phyloP scores from a whole-genome alignment of 1,140 invertebrate species.

The Parasteatoda tepidariorum region DNA sequence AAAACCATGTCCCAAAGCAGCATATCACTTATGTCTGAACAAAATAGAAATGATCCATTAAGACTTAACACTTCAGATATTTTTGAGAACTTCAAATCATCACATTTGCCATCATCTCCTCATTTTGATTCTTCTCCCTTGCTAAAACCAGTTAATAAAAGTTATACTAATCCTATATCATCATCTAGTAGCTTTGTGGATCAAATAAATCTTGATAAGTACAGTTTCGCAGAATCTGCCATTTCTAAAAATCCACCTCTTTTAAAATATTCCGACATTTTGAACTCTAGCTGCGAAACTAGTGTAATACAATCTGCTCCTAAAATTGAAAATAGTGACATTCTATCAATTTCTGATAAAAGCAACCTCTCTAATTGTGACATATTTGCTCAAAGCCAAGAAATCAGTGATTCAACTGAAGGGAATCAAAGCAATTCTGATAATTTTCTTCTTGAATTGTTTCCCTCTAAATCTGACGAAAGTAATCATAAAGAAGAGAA shows the following conservation, averaged over 20 bases:
- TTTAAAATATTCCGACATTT: constrained; percentile 16
- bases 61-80: constrained; percentile 4
- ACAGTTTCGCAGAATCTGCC: background rate
- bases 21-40: constrained; percentile 26
- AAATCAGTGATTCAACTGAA: constrained; percentile 1
- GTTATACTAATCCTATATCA: background rate
- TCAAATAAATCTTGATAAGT: background rate
- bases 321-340: constrained; percentile 3
- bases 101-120: no score
- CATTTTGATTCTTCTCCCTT: background rate
- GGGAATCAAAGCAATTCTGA: constrained; percentile 21
- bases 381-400: background rate
- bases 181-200: constrained; percentile 17
- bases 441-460: constrained; percentile 34
- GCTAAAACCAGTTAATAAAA: constrained; percentile 15
- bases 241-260: background rate
- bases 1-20: background rate
- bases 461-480: constrained; percentile 34
- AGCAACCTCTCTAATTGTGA: background rate
- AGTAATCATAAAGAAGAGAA: constrained; percentile 7
- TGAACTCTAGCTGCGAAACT: constrained; percentile 26
- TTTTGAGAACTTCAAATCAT: constrained; percentile 16
- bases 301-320: constrained; percentile 7
- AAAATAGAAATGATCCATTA: constrained; percentile 22
- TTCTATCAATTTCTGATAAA: background rate